These are phyloP conservation scores for Drosophila ogumai DNA, from an alignment of 1,140 invertebrate species.

Conservation along the genomic window DNA sequence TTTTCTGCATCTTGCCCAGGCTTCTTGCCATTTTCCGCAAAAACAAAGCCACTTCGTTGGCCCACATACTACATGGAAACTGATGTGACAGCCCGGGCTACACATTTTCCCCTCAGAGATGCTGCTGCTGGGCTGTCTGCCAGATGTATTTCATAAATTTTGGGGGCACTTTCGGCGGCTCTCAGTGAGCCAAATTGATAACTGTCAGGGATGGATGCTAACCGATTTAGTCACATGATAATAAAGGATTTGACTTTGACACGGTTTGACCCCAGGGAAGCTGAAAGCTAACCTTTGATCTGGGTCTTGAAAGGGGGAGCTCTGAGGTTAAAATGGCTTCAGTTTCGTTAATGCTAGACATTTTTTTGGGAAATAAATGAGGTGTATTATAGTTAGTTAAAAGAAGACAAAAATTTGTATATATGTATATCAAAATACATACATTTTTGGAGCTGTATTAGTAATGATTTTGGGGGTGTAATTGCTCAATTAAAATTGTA, in stretches of 20 bases:
- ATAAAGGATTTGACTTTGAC: slow-evolving; percentile 47
- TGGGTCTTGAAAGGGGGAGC: not conserved
- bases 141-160: slow-evolving; percentile 59
- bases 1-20: slow-evolving; percentile 39
- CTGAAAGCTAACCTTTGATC: not conserved
- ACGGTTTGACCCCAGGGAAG: slow-evolving; percentile 23
- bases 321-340: not conserved
- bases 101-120: slow-evolving; percentile 32
- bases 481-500: not conserved
- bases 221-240: slow-evolving; percentile 34
- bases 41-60: slow-evolving; percentile 62
- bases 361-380: not conserved
- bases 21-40: slow-evolving; percentile 47
- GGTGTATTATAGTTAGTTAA: not conserved
- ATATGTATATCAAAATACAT: too few species aligned
- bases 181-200: slow-evolving; percentile 43
- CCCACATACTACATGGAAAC: slow-evolving; percentile 32
- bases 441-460: too few species aligned
- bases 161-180: slow-evolving; percentile 31
- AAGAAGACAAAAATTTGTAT: not conserved
- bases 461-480: too few species aligned
- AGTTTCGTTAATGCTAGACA: not conserved
- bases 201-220: slow-evolving; percentile 31
- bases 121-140: slow-evolving; percentile 30
- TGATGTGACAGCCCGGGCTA: slow-evolving; percentile 46